Evolutionary conservation across 1,140 invertebrate genomes (phyloP), one percentile per base, ranked within the genome.

Genomic region (Leptinotarsa defecta): DNA sequence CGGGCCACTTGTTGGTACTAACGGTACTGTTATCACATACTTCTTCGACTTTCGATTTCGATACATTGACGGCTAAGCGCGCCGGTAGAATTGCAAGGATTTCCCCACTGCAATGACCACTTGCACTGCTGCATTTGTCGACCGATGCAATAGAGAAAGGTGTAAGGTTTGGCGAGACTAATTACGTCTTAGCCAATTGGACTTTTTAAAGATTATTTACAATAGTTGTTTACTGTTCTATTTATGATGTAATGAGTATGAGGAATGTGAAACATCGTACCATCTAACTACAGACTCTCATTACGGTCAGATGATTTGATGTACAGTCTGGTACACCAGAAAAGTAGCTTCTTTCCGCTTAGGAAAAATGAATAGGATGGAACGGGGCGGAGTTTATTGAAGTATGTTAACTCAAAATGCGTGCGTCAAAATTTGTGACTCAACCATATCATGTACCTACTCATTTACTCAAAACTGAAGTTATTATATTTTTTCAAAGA

Each of bases 1-100:
- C 52, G 13, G 15, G 17, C 65, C 43, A 68, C 65, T 68, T 68
- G 24, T 17, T 34, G 24, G 65, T 27, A 68, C 13, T 71, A 15
- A 24, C 27, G 43, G 15, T 24, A 71, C 69, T 71, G 69, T 71
- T 52, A 71, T 71, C 69, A 57, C 22, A 48, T 48, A 48, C 27
- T 74, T 68, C 71, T 43, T 71, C 62, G 34, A 75, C 74, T 75
- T 71, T 75, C 74, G 74, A 71, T 75, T 75, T 75, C 74, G 69
- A 22, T 75, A 68, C 62, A 75, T 68, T 34, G 68, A 68, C 68
- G 62, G 63, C 52, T 52, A 62, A 48, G 17, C 19, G 13, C 19
- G 19, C 22, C 13, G 48, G 24, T 48, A 64, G 19, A 24, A 52
- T 68, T 68, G 65, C 65, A 68, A 27, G 24, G 43, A 68, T 68